These are phyloP conservation scores for Crotalus horridus DNA, from an alignment of 2,113 vertebrate species.

Conservation along the genomic window DNA sequence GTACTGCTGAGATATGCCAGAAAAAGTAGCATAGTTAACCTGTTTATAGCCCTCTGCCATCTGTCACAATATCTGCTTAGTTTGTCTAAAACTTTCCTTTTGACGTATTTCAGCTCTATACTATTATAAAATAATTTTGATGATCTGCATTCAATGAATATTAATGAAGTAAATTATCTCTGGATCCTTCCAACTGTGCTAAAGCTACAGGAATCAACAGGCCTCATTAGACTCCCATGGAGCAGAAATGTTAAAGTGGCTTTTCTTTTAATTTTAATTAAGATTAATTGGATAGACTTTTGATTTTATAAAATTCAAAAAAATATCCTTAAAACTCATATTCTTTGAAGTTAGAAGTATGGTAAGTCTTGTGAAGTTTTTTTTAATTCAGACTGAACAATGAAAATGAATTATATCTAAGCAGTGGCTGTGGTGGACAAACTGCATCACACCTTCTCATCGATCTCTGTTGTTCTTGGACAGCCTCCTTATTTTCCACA, in stretches of 20 bases:
- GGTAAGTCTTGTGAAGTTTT: neutral
- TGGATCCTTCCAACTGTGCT: slow-evolving; percentile 62
- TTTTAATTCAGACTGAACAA: neutral
- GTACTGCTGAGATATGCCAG: neutral
- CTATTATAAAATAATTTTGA: slow-evolving; percentile 38
- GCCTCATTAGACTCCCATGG: slow-evolving; percentile 70
- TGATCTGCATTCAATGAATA: slow-evolving; percentile 65
- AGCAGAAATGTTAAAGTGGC: slow-evolving; percentile 65
- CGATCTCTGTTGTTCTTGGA: neutral
- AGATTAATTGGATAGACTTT: slow-evolving; percentile 56
- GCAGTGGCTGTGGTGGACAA: neutral
- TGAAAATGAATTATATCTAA: neutral
- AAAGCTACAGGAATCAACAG: slow-evolving; percentile 61
- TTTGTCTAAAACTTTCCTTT: slow-evolving; percentile 39
- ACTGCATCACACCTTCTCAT: fast-evolving
- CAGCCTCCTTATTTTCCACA: neutral
- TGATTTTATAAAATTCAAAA: slow-evolving; percentile 16
- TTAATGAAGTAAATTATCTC: slow-evolving; percentile 69
- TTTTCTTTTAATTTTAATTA: slow-evolving; percentile 69
- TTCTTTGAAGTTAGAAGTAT: neutral
- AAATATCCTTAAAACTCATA: neutral
- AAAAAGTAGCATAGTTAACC: neutral
- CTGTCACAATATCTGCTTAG: slow-evolving; percentile 42
- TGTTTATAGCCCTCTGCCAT: neutral
- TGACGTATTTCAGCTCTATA: slow-evolving; percentile 40